Base-by-base conservation (phyloP, 2,113 vertebrate genomes). In the Melierax canorus region DNA sequence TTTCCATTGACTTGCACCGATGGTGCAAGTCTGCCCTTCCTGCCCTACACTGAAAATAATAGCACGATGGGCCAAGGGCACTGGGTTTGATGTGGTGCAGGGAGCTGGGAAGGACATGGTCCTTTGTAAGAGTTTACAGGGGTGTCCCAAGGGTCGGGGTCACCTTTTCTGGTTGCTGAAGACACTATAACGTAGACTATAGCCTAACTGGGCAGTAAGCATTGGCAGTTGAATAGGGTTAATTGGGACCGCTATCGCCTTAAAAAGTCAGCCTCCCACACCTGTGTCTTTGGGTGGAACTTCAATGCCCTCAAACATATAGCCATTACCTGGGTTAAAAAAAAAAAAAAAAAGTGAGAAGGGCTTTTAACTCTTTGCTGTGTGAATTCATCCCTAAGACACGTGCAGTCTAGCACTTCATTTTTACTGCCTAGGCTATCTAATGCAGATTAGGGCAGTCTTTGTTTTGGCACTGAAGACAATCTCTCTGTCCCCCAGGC, bases 1-100 rank as follows among this genome's bases (percentile, higher is more conserved):
- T 89, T 75, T 41, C n/a, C 16, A 1, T 3, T 8, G 18, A n/a
- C 19, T 58, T 21, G 0, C 15, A 20, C 5, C 1, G 0, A 10
- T 7, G 36, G 22, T 46, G 16, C 48, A 63, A 45, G 20, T 16
- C 71, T 38, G 9, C 38, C 26, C 30, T 56, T 53, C 36, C 22
- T 56, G 46, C 32, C 80, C 63, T 41, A 19, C 26, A 4, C 75
- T 58, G 36, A 34, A 62, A 72, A 55, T 27, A 60, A 30, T 0
- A 86, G 32, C 53, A 26, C 2, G 1, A 22, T 8, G 41, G 43
- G 15, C 15, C 2, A 1, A 74, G 20, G 12, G 19, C 8, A 5
- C 22, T 3, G 10, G 30, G 14, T 74, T 66, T 17, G 63, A 21
- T 69, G 41, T 7, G 55, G 22, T 24, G 9, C 34, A n/a, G 12